Percentiles rank a stretch among this genome's conserved stretches.
Conservation (phyloP, 1,140 invertebrate genomes). For the Phthorimaea operculella region DNA sequence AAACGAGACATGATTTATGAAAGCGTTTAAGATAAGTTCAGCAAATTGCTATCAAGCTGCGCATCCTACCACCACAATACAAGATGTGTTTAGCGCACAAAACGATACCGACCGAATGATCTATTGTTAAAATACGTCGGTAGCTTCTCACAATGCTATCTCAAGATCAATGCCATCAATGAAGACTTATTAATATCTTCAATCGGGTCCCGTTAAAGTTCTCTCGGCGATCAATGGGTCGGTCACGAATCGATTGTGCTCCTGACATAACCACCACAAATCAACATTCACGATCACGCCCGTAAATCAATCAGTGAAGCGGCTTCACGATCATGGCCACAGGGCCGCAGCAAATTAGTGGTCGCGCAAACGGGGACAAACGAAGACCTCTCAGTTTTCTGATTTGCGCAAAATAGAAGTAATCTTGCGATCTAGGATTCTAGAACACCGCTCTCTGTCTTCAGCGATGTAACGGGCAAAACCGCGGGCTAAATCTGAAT, state of each 20-base stretch:
- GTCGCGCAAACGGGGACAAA: neutral
- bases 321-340: neutral
- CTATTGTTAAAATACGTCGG: neutral
- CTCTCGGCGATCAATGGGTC: neutral
- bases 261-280: constrained; percentile 15
- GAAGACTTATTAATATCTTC: neutral
- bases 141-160: neutral
- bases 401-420: neutral
- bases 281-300: constrained; percentile 22
- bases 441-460: neutral
- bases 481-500: neutral
- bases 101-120: neutral
- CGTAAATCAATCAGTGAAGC: neutral
- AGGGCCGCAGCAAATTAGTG: neutral
- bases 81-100: too few relatives aligned
- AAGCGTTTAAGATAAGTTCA: too few relatives aligned
- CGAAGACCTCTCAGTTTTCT: neutral
- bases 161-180: neutral
- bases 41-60: too few relatives aligned
- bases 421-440: neutral
- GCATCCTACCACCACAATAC: too few relatives aligned
- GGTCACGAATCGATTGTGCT: constrained; percentile 13
- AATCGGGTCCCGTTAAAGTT: constrained; percentile 16
- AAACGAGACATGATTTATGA: too few relatives aligned
- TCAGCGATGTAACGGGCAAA: too few relatives aligned